Evolutionary conservation across 2,888 invertebrate species (phyloP).

Genomic region (Cataglyphis rosenhaueri): DNA sequence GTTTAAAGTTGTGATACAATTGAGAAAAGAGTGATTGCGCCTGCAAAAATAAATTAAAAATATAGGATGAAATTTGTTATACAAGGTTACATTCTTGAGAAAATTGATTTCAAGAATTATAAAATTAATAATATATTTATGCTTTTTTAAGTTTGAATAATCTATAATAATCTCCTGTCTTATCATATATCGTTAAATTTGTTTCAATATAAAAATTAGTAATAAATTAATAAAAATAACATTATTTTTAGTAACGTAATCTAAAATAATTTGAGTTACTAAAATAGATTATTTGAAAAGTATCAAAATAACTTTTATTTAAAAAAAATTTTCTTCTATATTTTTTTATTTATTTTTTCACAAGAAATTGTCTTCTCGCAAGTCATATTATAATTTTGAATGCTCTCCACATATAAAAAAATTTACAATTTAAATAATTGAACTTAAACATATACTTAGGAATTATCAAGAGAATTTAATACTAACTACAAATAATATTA

Average conservation of each 20-base stretch:
- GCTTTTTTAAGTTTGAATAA: neutral
- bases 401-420: neutral
- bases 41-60: neutral
- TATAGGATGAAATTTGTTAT: neutral
- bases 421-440: neutral
- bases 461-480: neutral
- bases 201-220: neutral
- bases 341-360: neutral
- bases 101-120: neutral
- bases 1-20: neutral
- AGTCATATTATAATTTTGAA: neutral
- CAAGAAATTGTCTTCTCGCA: neutral
- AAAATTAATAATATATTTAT: neutral
- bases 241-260: neutral
- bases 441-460: neutral
- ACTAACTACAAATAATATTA: neutral
- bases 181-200: neutral
- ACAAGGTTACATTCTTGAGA: neutral
- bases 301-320: neutral
- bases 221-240: neutral
- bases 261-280: neutral
- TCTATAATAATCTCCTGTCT: neutral
- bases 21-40: neutral
- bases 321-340: neutral
- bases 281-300: neutral